These are phyloP conservation scores for Hydraecia micacea DNA, from an alignment of 2,888 invertebrate species.

Conservation along the genomic window DNA sequence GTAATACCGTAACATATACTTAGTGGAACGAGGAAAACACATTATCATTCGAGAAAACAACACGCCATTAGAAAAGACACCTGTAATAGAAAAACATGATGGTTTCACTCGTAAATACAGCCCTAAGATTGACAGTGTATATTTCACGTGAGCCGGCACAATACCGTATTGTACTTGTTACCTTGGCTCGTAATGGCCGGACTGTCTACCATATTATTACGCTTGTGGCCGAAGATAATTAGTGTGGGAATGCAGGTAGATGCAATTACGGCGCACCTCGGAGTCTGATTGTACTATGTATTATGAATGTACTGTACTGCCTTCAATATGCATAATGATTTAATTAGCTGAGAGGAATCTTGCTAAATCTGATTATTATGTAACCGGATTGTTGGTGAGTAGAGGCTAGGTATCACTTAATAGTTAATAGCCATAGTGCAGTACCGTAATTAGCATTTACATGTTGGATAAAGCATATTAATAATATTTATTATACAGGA, in stretches of 20 bases:
- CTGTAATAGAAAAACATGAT: constrained; percentile 41
- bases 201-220: constrained; percentile 78
- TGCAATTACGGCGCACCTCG: constrained; percentile 79
- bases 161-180: constrained; percentile 67
- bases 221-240: constrained; percentile 84
- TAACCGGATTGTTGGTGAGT: constrained; percentile 31
- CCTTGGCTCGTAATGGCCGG: constrained; percentile 77
- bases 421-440: not conserved
- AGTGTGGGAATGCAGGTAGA: constrained; percentile 83
- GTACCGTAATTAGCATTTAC: not conserved
- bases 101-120: constrained; percentile 39
- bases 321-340: constrained; percentile 39
- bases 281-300: constrained; percentile 69
- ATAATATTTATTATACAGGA: too few relatives aligned
- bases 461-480: not conserved
- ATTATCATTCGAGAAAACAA: constrained; percentile 44
- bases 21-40: constrained; percentile 36
- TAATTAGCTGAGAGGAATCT: constrained; percentile 48
- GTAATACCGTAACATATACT: constrained; percentile 9
- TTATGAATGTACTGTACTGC: constrained; percentile 52
- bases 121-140: constrained; percentile 51
- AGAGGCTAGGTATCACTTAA: constrained; percentile 12
- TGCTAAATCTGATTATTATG: constrained; percentile 35
- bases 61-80: constrained; percentile 49
- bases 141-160: constrained; percentile 53